Evolutionary conservation across 2,113 vertebrate genomes (phyloP).

Genomic region (Myiagra hebetior): DNA sequence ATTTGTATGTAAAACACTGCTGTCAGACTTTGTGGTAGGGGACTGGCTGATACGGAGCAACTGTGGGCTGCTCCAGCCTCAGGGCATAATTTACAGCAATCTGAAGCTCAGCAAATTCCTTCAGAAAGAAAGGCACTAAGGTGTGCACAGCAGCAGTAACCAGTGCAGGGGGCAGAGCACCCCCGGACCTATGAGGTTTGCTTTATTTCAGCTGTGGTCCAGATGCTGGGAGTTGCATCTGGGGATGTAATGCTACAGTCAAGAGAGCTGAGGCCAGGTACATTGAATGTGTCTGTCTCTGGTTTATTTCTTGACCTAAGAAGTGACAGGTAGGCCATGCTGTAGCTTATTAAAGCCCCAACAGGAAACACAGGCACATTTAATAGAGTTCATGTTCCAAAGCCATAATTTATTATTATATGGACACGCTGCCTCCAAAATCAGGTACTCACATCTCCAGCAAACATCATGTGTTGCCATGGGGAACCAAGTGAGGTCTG

Average conservation of each 20-base stretch:
- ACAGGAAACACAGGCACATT: fast-evolving
- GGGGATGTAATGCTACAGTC: not conserved
- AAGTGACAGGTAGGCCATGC: not conserved
- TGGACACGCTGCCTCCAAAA: not conserved
- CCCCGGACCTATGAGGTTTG: not conserved
- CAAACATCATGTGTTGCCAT: not conserved
- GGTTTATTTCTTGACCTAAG: not conserved
- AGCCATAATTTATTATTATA: not conserved
- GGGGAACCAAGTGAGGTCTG: not conserved
- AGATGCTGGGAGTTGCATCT: not conserved
- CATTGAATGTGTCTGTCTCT: not conserved
- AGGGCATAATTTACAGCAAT: not conserved
- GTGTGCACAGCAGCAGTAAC: not conserved
- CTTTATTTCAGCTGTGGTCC: not conserved
- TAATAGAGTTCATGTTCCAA: not conserved
- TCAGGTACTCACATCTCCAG: not conserved
- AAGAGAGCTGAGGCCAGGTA: not conserved
- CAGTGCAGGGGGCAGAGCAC: not conserved
- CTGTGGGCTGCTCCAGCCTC: not conserved
- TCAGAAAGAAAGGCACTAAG: not conserved
- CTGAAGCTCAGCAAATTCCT: not conserved
- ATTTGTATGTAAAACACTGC: not conserved
- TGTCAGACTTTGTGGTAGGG: not conserved
- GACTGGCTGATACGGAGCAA: not conserved
- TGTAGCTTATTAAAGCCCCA: not conserved